Evolutionary conservation across 2,797 vertebrate genomes (phyloP), one percentile per base, ranked within the genome.

Genomic region (Acomys russatus): DNA sequence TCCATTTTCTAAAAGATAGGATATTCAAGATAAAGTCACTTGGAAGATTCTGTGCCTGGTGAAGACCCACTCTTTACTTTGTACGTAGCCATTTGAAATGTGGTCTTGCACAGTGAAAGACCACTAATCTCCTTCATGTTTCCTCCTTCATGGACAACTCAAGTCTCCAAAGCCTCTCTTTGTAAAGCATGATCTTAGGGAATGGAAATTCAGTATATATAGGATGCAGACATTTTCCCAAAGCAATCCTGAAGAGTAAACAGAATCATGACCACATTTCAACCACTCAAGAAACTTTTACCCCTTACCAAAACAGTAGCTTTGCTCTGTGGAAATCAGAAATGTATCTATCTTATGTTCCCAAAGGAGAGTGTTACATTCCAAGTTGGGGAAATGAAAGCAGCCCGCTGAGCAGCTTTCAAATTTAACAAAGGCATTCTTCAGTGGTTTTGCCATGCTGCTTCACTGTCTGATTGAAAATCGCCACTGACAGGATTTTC

Each of bases 381-480:
- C 38, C 38, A 61, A 90, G 51, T 56, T 54, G 22, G 3, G 6
- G 44, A 93, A 89, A 93, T 76, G 71, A 85, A 82, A 95, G 63
- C 28, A 54, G 64, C 33, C 18, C 38, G 70, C 25, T 20, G 63
- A 94, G 84, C 20, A 56, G 51, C 59, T 94, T 92, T 88, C 88
- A 92, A 88, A 66, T 95, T 59, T 77, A 59, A 87, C 90, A 95
- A 88, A 94, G 63, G 25, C 73, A 61, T 66, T 87, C 11, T 61
- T 44, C 38, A n/a, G 49, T 77, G 74, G 0, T 5, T 74, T 83
- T 91, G 90, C 86, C 56, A 66, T 33, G 77, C 54, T 59, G 88
- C 79, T 92, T 73, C 35, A 35, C 30, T 94, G 18, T 88, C 70
- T 3, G 1, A 84, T 94, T 92, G 68, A 96, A 97, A 35, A 64